phyloP scores from a whole-genome alignment of 1,140 invertebrate genomes.

The Drosophila grimshawi region DNA sequence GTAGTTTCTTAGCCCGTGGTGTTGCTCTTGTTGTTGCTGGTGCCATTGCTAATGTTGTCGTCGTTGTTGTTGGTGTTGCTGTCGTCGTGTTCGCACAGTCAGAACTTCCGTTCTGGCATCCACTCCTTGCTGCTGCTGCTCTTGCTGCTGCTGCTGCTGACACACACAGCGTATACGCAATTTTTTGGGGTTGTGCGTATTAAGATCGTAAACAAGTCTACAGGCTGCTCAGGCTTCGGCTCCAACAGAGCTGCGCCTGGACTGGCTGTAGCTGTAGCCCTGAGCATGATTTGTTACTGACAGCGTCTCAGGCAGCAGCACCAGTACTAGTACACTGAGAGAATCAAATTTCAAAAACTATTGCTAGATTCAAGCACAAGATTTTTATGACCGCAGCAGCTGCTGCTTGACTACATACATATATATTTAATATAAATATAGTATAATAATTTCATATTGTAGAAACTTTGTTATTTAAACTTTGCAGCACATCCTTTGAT shows the following conservation, averaged over 20 bases:
- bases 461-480: no score
- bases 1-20: slow-evolving; percentile 65
- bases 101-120: slow-evolving; percentile 66
- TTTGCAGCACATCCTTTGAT: no score
- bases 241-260: slow-evolving; percentile 53
- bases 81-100: slow-evolving; percentile 72
- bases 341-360: neutral
- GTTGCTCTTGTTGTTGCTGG: slow-evolving; percentile 11
- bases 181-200: slow-evolving; percentile 69
- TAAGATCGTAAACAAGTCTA: slow-evolving; percentile 77
- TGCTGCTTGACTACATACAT: neutral
- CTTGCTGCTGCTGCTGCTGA: slow-evolving; percentile 29
- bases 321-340: slow-evolving; percentile 5
- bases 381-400: neutral
- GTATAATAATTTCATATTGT: no score
- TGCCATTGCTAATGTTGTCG: slow-evolving; percentile 17
- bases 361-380: no score
- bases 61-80: slow-evolving; percentile 49
- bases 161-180: slow-evolving; percentile 68
- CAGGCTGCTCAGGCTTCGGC: slow-evolving; percentile 44
- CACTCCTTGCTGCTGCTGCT: slow-evolving; percentile 28
- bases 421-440: no score
- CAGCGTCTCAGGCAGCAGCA: slow-evolving; percentile 67
- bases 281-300: slow-evolving; percentile 83
- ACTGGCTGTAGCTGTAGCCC: slow-evolving; percentile 55